Conservation (phyloP, 1,140 invertebrate species). For the Meloidogyne chitwoodi region DNA sequence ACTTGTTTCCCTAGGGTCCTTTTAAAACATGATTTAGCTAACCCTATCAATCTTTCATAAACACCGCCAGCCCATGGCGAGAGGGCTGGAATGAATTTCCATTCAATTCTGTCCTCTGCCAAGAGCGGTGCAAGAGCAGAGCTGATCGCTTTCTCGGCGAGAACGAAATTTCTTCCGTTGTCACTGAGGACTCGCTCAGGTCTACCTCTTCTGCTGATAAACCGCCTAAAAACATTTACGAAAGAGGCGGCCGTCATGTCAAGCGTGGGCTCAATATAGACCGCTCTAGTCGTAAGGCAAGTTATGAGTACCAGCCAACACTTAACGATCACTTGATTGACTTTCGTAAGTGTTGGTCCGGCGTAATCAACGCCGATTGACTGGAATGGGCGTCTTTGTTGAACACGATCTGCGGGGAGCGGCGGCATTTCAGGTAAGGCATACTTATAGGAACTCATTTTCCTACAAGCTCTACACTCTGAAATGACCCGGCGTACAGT, state of each 20-base stretch:
- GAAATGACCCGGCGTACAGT: background rate
- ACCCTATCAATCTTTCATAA: conserved; percentile 60
- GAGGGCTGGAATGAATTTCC: conserved; percentile 59
- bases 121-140: background rate
- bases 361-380: conserved; percentile 12
- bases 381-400: background rate
- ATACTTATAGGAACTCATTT: background rate
- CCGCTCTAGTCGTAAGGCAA: conserved; percentile 26
- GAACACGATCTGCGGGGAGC: conserved; percentile 10
- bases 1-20: conserved; percentile 46
- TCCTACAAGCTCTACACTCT: background rate
- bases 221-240: conserved; percentile 15
- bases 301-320: background rate
- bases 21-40: conserved; percentile 46
- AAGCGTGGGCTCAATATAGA: conserved; percentile 8
- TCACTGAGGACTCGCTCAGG: conserved; percentile 7
- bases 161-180: conserved; percentile 20
- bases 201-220: conserved; percentile 7
- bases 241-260: no score
- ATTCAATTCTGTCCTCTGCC: conserved; percentile 32
- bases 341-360: background rate
- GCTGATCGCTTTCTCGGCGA: background rate
- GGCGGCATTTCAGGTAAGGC: conserved; percentile 12
- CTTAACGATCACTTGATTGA: no score
- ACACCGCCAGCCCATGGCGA: conserved; percentile 62